Conservation (phyloP, 2,113 vertebrate genomes). For the Sylvia atricapilla region DNA sequence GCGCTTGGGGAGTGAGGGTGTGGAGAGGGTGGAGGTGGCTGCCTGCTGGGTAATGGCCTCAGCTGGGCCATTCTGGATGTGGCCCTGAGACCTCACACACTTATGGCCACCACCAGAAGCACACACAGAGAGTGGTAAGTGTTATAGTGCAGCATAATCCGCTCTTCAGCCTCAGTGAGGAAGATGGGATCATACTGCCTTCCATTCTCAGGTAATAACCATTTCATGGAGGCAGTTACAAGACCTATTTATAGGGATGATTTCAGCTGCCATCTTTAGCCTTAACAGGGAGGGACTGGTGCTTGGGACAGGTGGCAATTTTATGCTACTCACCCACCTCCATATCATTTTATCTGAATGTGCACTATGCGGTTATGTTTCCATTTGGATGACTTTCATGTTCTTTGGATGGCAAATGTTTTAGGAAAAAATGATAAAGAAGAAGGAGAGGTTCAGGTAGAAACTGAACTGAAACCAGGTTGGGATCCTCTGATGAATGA, state of each 20-base stretch:
- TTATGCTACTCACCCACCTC: not conserved
- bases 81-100: not conserved
- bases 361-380: not conserved
- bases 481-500: slow-evolving; percentile 1
- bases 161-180: not conserved
- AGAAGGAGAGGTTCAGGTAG: not conserved
- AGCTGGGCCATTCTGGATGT: not conserved
- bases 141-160: slow-evolving; percentile 23
- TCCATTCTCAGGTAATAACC: slow-evolving; percentile 17
- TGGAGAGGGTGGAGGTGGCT: not conserved
- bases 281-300: not conserved
- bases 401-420: not conserved
- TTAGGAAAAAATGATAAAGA: not conserved
- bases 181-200: not conserved
- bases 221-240: not conserved
- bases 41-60: slow-evolving; percentile 16
- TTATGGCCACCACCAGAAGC: not conserved
- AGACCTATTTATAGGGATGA: slow-evolving; percentile 25
- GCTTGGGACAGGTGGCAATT: slow-evolving; percentile 24
- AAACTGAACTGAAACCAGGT: not conserved
- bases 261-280: slow-evolving; percentile 28
- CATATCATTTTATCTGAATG: not conserved
- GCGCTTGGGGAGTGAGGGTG: not conserved
- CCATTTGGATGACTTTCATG: not conserved
- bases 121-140: not conserved